Evolutionary conservation across 1,140 invertebrate genomes (phyloP), one percentile per base, ranked within the genome.

Genomic region (Penaeus japonicus): DNA sequence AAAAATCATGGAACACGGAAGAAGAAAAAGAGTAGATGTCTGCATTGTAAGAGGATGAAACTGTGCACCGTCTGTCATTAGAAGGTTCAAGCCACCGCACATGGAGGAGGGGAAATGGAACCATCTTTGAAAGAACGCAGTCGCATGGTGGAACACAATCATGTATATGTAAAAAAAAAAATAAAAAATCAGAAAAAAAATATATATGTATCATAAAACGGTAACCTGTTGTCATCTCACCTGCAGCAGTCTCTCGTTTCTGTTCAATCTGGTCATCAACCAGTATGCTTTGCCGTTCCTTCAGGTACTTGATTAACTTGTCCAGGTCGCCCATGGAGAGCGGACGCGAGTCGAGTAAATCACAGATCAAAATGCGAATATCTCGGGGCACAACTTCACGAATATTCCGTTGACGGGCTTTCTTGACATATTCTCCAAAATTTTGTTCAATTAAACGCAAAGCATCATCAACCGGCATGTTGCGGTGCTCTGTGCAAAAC

Each of bases 391-490:
- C 89, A 78, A 87, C 89, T 77, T 90, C 84, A 75, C 90, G 90
- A 78, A 89, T 89, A 87, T 90, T 90, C 57, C 90, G 90, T 35
- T 80, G 88, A 54, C 90, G 85, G 39, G 89, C 80, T 87, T 89
- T 89, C 89, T 89, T 85, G 91, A 96, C 95, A 92, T 97, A 96
- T 82, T 94, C 94, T 81, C 95, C 95, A 93, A 97, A 98, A 92
- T 97, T 97, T 27, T 95, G 94, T 30, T 94, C 94, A 35, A 98
- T 94, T 62, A 98, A 93, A 87, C 94, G 94, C 84, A 98, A 94
- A 2, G 97, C 97, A 93, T 98, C 97, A 82, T 98, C 96, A n/a
- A 98, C 91, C 0, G 97, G 97, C 96, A 98, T 98, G 93, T 99
- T 98, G 90, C 97, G 95, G 92, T 98, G 97, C 92, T 98, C 97